A percentile compares a stretch with the other conserved stretches of the same genome.
Evolutionary conservation across 2,113 vertebrate species (phyloP).

Genomic region (Equus przewalskii): DNA sequence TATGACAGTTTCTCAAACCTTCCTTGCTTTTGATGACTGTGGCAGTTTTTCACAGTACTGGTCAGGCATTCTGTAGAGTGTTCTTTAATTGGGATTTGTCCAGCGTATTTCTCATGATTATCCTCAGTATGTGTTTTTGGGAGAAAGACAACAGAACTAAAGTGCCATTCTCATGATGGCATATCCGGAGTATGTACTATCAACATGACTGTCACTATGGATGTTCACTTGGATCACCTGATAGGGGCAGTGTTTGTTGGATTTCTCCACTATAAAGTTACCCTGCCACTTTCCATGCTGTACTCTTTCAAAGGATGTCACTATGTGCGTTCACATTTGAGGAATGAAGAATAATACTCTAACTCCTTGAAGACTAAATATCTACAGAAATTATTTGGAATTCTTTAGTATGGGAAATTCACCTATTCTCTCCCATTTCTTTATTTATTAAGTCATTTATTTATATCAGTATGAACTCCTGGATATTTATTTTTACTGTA

Average conservation of each 20-base stretch:
- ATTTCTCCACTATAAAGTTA: too few species aligned
- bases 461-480: too few species aligned
- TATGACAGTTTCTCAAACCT: neutral
- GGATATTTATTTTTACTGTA: neutral
- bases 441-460: neutral
- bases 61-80: neutral
- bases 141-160: neutral
- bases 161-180: neutral
- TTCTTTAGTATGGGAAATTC: neutral
- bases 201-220: neutral
- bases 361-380: neutral
- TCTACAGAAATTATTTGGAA: neutral
- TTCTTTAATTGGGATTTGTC: neutral
- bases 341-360: neutral
- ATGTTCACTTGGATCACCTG: neutral
- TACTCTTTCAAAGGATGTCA: neutral
- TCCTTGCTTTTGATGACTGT: neutral
- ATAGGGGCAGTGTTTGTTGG: too few species aligned
- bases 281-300: too few species aligned
- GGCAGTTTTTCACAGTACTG: neutral
- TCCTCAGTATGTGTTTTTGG: neutral
- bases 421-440: neutral
- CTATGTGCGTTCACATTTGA: accelerated
- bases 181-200: neutral
- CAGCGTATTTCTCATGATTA: neutral